Conservation (phyloP, 2,888 invertebrate species). For the Pyrocoelia pectoralis region DNA sequence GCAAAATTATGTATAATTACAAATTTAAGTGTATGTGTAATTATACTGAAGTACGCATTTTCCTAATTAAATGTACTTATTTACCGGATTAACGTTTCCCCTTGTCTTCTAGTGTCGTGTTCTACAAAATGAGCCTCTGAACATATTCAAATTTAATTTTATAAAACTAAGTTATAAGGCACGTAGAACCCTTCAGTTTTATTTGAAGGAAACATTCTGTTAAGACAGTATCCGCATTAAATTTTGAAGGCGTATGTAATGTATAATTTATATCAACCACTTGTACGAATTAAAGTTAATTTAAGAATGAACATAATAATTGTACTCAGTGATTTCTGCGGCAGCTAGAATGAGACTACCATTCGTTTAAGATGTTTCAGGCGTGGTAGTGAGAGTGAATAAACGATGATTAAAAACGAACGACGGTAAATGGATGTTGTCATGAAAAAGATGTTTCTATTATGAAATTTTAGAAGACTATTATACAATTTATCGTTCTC, state of each 20-base stretch:
- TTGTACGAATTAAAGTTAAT: not conserved
- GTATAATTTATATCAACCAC: not conserved
- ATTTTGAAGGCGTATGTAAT: not conserved
- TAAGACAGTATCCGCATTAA: not conserved
- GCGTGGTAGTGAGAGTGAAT: too few species aligned
- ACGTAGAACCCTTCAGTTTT: not conserved
- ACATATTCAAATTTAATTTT: constrained; percentile 1
- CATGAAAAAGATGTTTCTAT: too few species aligned
- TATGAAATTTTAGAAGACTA: too few species aligned
- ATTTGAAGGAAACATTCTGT: not conserved
- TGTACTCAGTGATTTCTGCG: too few species aligned
- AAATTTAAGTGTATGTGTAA: not conserved
- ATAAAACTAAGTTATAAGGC: constrained; percentile 1
- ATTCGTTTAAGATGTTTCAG: too few species aligned
- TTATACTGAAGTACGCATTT: not conserved
- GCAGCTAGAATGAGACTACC: too few species aligned
- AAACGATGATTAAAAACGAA: too few species aligned
- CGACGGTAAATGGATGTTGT: too few species aligned
- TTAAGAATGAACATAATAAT: not conserved
- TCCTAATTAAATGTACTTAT: not conserved
- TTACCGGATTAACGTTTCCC: not conserved
- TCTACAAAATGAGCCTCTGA: not conserved
- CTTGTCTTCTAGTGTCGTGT: not conserved
- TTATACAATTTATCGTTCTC: too few species aligned
- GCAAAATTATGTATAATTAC: not conserved